phyloP scores from a whole-genome alignment of 2,797 vertebrate genomes.

The Chaunax sp. region DNA sequence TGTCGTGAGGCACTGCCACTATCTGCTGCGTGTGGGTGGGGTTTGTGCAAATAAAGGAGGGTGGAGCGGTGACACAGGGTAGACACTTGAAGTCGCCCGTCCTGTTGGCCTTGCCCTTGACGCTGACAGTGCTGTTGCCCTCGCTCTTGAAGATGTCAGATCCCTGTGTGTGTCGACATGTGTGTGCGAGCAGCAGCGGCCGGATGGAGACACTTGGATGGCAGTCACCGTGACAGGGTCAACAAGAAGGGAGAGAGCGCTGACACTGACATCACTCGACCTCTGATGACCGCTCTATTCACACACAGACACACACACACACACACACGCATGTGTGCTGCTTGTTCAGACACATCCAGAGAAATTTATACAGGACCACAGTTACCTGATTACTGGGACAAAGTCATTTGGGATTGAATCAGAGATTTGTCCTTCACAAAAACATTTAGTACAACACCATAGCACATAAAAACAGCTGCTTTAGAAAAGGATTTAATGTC shows the following conservation, averaged over 20 bases:
- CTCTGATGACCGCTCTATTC: constrained; percentile 59
- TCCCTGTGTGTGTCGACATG: constrained; percentile 43
- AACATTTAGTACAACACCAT: too few species aligned
- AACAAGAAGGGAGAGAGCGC: constrained; percentile 59
- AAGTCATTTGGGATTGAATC: background rate
- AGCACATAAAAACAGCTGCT: background rate
- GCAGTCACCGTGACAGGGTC: constrained; percentile 81
- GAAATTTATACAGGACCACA: constrained; percentile 14
- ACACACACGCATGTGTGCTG: background rate
- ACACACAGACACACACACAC: constrained; percentile 17
- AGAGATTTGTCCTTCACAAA: background rate
- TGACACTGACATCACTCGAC: constrained; percentile 78
- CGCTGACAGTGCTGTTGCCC: constrained; percentile 67
- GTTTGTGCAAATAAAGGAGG: background rate
- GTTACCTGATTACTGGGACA: background rate
- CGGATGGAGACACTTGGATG: constrained; percentile 72
- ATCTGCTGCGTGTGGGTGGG: constrained; percentile 4
- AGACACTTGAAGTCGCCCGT: constrained; percentile 47
- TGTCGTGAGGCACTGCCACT: background rate
- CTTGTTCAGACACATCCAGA: constrained; percentile 23
- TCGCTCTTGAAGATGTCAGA: constrained; percentile 63
- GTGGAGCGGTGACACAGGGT: constrained; percentile 37
- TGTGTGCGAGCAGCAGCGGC: constrained; percentile 39
- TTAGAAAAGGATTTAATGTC: background rate
- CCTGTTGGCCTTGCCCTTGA: constrained; percentile 59